Evolutionary conservation across 2,797 vertebrate species (phyloP).

Genomic region (Picus viridis): DNA sequence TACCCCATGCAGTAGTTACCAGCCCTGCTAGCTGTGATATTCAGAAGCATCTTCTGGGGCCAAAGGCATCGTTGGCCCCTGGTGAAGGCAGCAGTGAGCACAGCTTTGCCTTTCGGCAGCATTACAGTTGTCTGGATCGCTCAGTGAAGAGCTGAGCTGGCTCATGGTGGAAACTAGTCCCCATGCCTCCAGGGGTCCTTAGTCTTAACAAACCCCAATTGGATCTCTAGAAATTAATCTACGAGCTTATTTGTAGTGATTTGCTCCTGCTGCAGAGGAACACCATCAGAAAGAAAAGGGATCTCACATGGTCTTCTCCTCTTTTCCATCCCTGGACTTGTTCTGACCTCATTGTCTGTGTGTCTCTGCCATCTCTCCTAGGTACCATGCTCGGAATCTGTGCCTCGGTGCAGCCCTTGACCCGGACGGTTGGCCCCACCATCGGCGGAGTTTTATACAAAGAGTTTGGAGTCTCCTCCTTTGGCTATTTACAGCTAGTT

Average conservation of each 20-base stretch:
- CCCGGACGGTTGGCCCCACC: constrained; percentile 89
- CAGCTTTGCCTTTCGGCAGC: neutral
- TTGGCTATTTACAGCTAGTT: constrained; percentile 86
- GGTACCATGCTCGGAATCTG: constrained; percentile 94
- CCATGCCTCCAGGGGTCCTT: neutral
- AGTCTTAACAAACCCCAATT: neutral
- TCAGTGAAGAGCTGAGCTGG: neutral
- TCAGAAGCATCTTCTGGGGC: neutral
- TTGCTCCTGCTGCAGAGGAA: neutral
- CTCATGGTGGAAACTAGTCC: neutral
- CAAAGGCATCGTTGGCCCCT: neutral
- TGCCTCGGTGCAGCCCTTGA: constrained; percentile 86
- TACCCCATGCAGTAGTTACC: neutral
- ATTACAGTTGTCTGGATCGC: fast-evolving
- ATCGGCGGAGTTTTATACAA: constrained; percentile 88
- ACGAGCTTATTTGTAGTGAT: neutral
- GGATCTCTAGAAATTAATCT: neutral
- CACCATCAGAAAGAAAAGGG: neutral
- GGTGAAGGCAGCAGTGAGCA: neutral
- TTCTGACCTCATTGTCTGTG: neutral
- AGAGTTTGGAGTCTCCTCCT: constrained; percentile 86
- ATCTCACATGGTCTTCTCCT: fast-evolving
- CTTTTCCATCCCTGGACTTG: neutral
- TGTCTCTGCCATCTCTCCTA: constrained; percentile 58
- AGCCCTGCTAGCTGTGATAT: fast-evolving